A percentile compares a stretch with the other conserved stretches of the same genome.
Conservation (phyloP, 2,797 vertebrate genomes). For the Myoxocephalus aenaeus region DNA sequence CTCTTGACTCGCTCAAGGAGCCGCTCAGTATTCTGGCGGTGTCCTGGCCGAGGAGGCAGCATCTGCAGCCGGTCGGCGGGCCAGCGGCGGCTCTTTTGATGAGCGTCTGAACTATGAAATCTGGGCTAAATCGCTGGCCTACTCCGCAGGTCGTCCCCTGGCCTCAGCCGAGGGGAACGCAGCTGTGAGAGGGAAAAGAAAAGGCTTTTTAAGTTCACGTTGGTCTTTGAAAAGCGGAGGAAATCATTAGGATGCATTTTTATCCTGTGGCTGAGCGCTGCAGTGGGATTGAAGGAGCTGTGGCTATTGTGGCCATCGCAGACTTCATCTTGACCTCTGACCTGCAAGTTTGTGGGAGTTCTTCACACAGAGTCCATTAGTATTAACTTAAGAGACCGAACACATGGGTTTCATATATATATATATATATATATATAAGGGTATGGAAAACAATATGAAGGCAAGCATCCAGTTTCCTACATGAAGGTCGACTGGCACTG, state of each 20-base stretch:
- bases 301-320: background rate
- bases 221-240: conserved; percentile 33
- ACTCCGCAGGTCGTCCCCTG: conserved; percentile 36
- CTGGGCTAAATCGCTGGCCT: conserved; percentile 49
- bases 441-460: no score
- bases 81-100: conserved; percentile 26
- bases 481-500: no score
- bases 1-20: background rate
- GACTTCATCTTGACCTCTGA: conserved; percentile 13
- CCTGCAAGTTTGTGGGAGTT: background rate
- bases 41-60: background rate
- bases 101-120: conserved; percentile 54
- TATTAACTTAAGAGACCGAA: background rate
- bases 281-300: background rate
- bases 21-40: conserved; percentile 41
- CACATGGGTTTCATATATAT: background rate
- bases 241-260: conserved; percentile 26
- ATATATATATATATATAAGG: no score
- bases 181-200: conserved; percentile 16
- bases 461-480: no score
- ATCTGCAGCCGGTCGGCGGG: conserved; percentile 11
- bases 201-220: conserved; percentile 38
- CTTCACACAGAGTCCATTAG: no score
- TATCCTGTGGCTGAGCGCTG: background rate
- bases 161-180: conserved; percentile 17